These are phyloP conservation scores for Hirtodrosophila confusa DNA, from an alignment of 2,888 invertebrate species.

Conservation along the genomic window DNA sequence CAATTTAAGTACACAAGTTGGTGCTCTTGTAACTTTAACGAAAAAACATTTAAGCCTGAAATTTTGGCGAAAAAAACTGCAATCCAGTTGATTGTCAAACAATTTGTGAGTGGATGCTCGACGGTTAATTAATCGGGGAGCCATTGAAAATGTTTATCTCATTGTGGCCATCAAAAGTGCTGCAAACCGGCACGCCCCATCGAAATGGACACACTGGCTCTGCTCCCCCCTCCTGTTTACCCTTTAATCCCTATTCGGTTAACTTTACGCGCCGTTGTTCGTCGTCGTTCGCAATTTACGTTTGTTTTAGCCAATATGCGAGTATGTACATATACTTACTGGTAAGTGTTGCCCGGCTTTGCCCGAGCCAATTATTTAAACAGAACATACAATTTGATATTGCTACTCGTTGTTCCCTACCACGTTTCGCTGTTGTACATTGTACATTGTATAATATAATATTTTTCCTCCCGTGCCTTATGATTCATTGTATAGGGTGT, in stretches of 20 bases:
- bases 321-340: too few species aligned
- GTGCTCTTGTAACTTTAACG: background rate
- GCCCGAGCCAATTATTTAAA: too few species aligned
- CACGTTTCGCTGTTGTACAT: too few species aligned
- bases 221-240: background rate
- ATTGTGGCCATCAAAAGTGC: conserved; percentile 39
- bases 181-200: background rate
- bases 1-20: too few species aligned
- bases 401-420: too few species aligned
- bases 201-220: conserved; percentile 10
- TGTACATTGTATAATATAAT: too few species aligned
- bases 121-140: conserved; percentile 68
- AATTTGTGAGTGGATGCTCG: conserved; percentile 52
- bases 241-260: conserved; percentile 4
- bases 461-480: too few species aligned
- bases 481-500: too few species aligned
- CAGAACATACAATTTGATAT: too few species aligned
- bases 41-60: background rate
- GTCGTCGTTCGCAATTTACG: conserved; percentile 39
- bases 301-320: conserved; percentile 23
- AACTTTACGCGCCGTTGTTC: conserved; percentile 42
- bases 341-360: too few species aligned
- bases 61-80: conserved; percentile 3
- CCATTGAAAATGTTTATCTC: conserved; percentile 47
- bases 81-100: conserved; percentile 52